phyloP scores from a whole-genome alignment of 2,888 invertebrate species.

The Sphaerophoria rueppellii region DNA sequence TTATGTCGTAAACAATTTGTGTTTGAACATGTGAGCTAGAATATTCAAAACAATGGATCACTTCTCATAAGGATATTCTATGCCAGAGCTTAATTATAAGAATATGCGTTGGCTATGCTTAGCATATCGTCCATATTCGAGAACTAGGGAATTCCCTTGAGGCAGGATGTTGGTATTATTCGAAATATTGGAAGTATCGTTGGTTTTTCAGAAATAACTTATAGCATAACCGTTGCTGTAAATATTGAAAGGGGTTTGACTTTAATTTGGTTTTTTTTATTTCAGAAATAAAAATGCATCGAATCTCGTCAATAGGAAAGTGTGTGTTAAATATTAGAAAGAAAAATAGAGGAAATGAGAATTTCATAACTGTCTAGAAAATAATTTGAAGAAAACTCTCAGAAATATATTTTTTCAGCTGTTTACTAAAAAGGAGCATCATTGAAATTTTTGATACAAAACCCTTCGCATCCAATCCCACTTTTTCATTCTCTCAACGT shows the following conservation, averaged over 20 bases:
- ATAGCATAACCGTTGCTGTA: slow-evolving; percentile 1
- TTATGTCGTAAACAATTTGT: slow-evolving; percentile 69
- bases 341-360: too few relatives aligned
- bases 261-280: not conserved
- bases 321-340: too few relatives aligned
- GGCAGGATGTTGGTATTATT: slow-evolving; percentile 42
- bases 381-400: too few relatives aligned
- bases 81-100: slow-evolving; percentile 7
- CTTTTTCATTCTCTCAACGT: too few relatives aligned
- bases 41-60: slow-evolving; percentile 63
- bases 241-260: slow-evolving; percentile 9
- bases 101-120: slow-evolving; percentile 41
- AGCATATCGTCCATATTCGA: slow-evolving; percentile 15
- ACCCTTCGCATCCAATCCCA: too few relatives aligned
- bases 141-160: slow-evolving; percentile 41
- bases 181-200: slow-evolving; percentile 50
- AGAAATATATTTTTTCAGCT: too few relatives aligned
- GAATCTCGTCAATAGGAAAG: too few relatives aligned
- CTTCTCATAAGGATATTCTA: slow-evolving; percentile 19
- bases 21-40: slow-evolving; percentile 40
- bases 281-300: not conserved
- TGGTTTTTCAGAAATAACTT: slow-evolving; percentile 35
- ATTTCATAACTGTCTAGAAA: too few relatives aligned
- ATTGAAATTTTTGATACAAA: too few relatives aligned
- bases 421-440: too few relatives aligned